Base-by-base conservation (phyloP, 2,797 vertebrate species). In the Arrhamphus sclerolepis region DNA sequence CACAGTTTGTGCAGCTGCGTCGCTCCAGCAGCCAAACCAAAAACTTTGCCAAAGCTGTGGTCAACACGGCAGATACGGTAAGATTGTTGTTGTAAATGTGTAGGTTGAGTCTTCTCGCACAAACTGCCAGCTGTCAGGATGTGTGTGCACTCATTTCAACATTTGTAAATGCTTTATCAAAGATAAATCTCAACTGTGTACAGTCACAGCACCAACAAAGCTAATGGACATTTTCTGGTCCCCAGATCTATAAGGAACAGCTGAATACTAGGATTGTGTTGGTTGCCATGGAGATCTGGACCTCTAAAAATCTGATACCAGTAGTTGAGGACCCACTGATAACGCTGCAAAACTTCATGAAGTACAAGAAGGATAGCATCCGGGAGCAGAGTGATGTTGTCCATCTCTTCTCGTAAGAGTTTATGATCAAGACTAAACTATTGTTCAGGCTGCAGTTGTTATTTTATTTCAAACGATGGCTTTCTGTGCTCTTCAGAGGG, bases 231-330 rank as follows among this genome's bases (percentile, higher is more conserved):
- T 62, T 68, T 77, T 63, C 20, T 38, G 58, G 43, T 67, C 47
- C 59, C 22, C 78, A 97, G 96, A 95, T 97, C 83, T 98, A 95
- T 85, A 96, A 96, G 90, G 96, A 97, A 56, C 96, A 98, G 86
- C 91, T 98, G 72, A 97, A 97, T 84, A 98, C 96, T 0, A 93
- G 95, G 65, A 95, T 97, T 17, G 95, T 98, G 72, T 88, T 98
- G 77, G 95, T 98, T 48, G 95, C 95, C 85, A 97, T 98, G 96
- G 96, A 98, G 87, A 98, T 95, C 0, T 98, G 96, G 96, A 92
- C 92, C 20, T 92, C 94, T 0, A 93, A 92, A 78, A 94, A 97
- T 74, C 93, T 94, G 89, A 94, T 97, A 80, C 91, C 92, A 1
- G 84, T 96, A 41, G 92, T 91, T 11, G 89, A 89, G 7, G 95